A percentile compares a stretch with the other conserved stretches of the same genome.
These are phyloP conservation scores for Lasioglossum morio DNA, from an alignment of 2,888 invertebrate genomes.

Conservation along the genomic window DNA sequence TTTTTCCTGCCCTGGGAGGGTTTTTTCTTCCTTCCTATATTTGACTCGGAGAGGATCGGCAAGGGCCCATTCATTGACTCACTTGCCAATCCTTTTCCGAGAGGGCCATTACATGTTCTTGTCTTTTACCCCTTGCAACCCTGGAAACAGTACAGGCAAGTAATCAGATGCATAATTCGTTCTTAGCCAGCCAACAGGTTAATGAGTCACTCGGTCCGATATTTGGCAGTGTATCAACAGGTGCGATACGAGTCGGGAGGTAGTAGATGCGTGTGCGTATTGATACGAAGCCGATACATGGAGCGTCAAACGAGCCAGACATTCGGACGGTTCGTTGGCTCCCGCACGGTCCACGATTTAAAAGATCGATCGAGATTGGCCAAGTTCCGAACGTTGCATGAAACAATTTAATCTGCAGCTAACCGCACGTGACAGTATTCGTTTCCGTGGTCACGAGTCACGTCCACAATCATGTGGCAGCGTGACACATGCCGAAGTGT, in stretches of 20 bases:
- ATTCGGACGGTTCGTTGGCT: slow-evolving; percentile 38
- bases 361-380: slow-evolving; percentile 36
- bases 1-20: too few species aligned
- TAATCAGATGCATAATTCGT: background rate
- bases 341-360: background rate
- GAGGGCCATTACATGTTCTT: too few species aligned
- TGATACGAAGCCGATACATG: background rate
- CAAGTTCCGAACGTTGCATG: slow-evolving; percentile 16
- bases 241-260: slow-evolving; percentile 20
- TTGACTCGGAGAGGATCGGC: too few species aligned
- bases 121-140: too few species aligned
- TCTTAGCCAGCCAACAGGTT: background rate
- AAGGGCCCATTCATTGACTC: too few species aligned
- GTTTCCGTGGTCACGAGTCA: slow-evolving; percentile 6
- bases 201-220: slow-evolving; percentile 43
- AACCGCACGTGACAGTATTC: slow-evolving; percentile 34
- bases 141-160: background rate
- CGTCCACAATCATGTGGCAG: slow-evolving; percentile 31
- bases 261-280: background rate
- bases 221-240: slow-evolving; percentile 60
- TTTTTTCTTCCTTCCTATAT: too few species aligned
- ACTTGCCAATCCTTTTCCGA: too few species aligned
- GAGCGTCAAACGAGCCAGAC: background rate
- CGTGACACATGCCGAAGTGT: background rate
- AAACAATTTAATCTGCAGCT: background rate